These are phyloP conservation scores for Phoxinus dragarum DNA, from an alignment of 2,797 vertebrate species.

Conservation along the genomic window DNA sequence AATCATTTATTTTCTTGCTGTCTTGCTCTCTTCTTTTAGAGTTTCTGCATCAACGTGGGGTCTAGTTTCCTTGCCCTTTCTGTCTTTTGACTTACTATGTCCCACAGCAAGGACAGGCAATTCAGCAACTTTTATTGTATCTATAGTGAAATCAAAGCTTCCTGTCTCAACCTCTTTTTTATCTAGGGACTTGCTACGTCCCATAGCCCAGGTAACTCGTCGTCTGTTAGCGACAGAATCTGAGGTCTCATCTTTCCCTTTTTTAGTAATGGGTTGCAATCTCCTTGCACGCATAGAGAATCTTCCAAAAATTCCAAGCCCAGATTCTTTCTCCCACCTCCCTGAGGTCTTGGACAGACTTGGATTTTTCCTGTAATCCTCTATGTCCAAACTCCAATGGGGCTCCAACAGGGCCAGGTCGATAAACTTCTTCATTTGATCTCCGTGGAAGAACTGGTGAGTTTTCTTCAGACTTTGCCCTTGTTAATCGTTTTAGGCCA, in stretches of 20 bases:
- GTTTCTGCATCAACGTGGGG: slow-evolving; percentile 42
- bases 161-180: slow-evolving; percentile 74
- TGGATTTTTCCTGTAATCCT: slow-evolving; percentile 83
- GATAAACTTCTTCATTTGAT: slow-evolving; percentile 85
- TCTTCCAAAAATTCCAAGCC: slow-evolving; percentile 84
- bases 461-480: slow-evolving; percentile 88
- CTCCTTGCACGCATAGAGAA: slow-evolving; percentile 84
- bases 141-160: slow-evolving; percentile 27
- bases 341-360: slow-evolving; percentile 90
- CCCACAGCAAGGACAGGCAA: slow-evolving; percentile 86
- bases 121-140: slow-evolving; percentile 69
- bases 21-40: slow-evolving; percentile 64
- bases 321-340: slow-evolving; percentile 80
- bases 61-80: slow-evolving; percentile 68
- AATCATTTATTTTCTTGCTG: slow-evolving; percentile 75
- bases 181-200: slow-evolving; percentile 82
- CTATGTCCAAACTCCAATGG: slow-evolving; percentile 84
- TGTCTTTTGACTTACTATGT: slow-evolving; percentile 84
- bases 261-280: slow-evolving; percentile 81
- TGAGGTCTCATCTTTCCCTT: slow-evolving; percentile 71
- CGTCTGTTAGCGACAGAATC: slow-evolving; percentile 73
- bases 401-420: slow-evolving; percentile 85
- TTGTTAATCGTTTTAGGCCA: slow-evolving; percentile 85
- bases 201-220: slow-evolving; percentile 83
- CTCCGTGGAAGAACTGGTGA: slow-evolving; percentile 67